Evolutionary conservation across 2,888 invertebrate genomes (phyloP).

Genomic region (Pyralis farinalis): DNA sequence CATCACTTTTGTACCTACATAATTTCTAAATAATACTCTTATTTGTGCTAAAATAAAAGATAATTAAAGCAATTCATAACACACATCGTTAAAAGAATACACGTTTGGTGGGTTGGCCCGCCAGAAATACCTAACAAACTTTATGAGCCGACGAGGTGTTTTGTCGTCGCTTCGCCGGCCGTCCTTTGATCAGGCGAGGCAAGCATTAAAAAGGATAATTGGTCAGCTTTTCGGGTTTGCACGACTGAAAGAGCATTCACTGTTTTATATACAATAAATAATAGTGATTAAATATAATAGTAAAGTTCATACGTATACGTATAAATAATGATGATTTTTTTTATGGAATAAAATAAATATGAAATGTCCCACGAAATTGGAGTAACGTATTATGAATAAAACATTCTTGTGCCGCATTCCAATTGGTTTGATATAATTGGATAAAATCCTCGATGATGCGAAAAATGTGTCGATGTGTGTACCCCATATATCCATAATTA

Average conservation of each 20-base stretch:
- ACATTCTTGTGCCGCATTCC: constrained; percentile 23
- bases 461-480: too few relatives aligned
- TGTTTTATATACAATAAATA: constrained; percentile 13
- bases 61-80: not conserved
- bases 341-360: too few relatives aligned
- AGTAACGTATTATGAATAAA: constrained; percentile 33
- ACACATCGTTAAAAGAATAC: not conserved
- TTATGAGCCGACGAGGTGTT: constrained; percentile 50
- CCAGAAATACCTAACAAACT: constrained; percentile 45
- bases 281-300: constrained; percentile 1
- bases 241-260: constrained; percentile 38
- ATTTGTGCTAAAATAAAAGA: not conserved
- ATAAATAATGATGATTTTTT: too few relatives aligned
- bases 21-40: too few relatives aligned
- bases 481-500: too few relatives aligned
- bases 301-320: too few relatives aligned
- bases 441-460: constrained; percentile 21
- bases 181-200: constrained; percentile 61
- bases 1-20: too few relatives aligned
- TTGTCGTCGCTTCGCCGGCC: constrained; percentile 45
- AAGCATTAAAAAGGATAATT: constrained; percentile 67
- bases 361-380: constrained; percentile 11
- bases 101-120: constrained; percentile 20
- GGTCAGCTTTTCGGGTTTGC: constrained; percentile 51
- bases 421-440: constrained; percentile 34